A percentile compares a stretch with the other conserved stretches of the same genome.
These are phyloP conservation scores for Thripadectes ignobilis DNA, from an alignment of 2,797 vertebrate species.

Conservation along the genomic window DNA sequence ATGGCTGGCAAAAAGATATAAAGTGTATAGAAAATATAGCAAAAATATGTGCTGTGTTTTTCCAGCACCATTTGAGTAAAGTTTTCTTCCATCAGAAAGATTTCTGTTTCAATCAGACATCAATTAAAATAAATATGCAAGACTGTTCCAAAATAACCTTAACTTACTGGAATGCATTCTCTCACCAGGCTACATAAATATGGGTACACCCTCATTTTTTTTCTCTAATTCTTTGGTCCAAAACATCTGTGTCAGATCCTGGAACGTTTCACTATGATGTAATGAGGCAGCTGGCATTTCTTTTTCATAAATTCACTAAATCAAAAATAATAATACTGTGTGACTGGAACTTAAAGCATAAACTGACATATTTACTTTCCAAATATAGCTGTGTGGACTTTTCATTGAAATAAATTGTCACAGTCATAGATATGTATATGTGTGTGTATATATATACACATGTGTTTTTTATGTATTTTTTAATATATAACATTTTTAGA, in stretches of 20 bases:
- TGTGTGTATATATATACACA: too few species aligned
- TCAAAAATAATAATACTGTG: slow-evolving; percentile 1
- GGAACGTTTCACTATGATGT: slow-evolving; percentile 18
- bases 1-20: neutral
- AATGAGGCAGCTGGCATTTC: slow-evolving; percentile 48
- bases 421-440: neutral
- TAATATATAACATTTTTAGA: neutral
- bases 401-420: neutral
- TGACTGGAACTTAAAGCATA: neutral
- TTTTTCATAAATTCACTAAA: slow-evolving; percentile 30
- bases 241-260: slow-evolving; percentile 51
- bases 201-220: slow-evolving; percentile 34
- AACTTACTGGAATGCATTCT: slow-evolving; percentile 40
- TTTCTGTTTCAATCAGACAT: slow-evolving; percentile 13
- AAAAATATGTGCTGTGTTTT: neutral
- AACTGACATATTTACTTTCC: neutral
- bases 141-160: slow-evolving; percentile 45
- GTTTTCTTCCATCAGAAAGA: neutral
- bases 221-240: slow-evolving; percentile 11
- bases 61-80: neutral
- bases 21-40: neutral
- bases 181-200: slow-evolving; percentile 33
- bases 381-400: neutral
- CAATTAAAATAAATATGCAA: neutral
- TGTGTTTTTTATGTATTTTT: neutral